Evolutionary conservation across 2,888 invertebrate species (phyloP).

Genomic region (Eristalinus aeneus): DNA sequence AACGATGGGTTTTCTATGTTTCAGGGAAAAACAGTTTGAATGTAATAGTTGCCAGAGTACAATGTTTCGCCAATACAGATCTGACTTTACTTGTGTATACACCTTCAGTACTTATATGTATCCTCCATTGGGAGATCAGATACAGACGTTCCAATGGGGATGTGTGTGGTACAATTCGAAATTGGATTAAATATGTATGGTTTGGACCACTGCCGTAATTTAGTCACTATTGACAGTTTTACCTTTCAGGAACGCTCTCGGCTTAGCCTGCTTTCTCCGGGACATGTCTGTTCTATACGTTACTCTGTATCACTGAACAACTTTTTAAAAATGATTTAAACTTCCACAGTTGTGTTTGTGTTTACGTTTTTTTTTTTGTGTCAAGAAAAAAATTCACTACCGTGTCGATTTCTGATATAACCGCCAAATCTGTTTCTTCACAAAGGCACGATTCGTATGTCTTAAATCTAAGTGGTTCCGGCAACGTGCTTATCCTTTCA

Average conservation of each 20-base stretch:
- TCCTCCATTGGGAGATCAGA: constrained; percentile 50
- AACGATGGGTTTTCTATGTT: constrained; percentile 81
- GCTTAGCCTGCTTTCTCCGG: constrained; percentile 87
- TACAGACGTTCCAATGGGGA: constrained; percentile 58
- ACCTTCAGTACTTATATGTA: not conserved
- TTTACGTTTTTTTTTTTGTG: not conserved
- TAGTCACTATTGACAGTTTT: constrained; percentile 71
- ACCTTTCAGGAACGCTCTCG: constrained; percentile 86
- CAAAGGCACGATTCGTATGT: not conserved
- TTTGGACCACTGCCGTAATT: constrained; percentile 50
- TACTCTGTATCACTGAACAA: not conserved
- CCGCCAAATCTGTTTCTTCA: not conserved
- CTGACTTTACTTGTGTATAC: not conserved
- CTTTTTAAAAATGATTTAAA: not conserved
- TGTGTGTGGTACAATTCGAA: constrained; percentile 77
- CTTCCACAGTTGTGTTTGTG: not conserved
- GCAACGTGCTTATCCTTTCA: constrained; percentile 77
- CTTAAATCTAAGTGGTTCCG: constrained; percentile 1
- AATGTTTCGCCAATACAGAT: constrained; percentile 41
- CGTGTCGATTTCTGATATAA: not conserved
- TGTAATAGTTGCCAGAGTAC: constrained; percentile 66
- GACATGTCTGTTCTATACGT: constrained; percentile 81
- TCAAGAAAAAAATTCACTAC: not conserved
- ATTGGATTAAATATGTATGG: constrained; percentile 79
- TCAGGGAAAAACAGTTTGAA: constrained; percentile 72